A percentile compares a stretch with the other conserved stretches of the same genome.
Conservation (phyloP, 2,797 vertebrate genomes). For the Sitta carolinensis region DNA sequence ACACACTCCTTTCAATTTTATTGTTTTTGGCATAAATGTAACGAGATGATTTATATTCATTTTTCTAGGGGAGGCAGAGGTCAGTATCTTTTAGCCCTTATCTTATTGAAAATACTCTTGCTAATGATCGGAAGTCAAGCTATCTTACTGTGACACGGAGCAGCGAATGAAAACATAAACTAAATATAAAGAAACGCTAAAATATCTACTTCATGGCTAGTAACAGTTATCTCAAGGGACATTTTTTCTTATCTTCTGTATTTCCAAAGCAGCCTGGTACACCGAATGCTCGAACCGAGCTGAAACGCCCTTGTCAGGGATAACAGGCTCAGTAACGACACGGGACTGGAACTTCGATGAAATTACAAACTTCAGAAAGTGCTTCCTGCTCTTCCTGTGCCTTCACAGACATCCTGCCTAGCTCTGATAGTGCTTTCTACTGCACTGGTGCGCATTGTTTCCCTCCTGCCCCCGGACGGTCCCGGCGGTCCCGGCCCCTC, state of each 20-base stretch:
- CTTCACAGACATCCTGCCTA: neutral
- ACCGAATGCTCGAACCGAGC: neutral
- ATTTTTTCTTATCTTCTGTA: neutral
- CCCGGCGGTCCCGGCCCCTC: no score
- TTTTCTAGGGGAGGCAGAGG: slow-evolving; percentile 14
- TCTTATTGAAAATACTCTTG: slow-evolving; percentile 9
- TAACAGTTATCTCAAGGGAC: neutral
- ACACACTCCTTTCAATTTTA: neutral
- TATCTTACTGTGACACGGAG: neutral
- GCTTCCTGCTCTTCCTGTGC: neutral
- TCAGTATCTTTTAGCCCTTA: slow-evolving; percentile 23
- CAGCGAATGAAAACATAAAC: neutral
- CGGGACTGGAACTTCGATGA: neutral
- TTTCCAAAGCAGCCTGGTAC: neutral
- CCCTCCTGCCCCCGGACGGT: neutral
- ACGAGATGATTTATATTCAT: slow-evolving; percentile 28
- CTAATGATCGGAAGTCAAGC: neutral
- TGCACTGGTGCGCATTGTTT: rapidly evolving
- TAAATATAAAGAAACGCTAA: neutral
- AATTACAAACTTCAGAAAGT: neutral
- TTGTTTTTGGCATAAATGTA: slow-evolving; percentile 18
- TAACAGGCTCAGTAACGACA: neutral
- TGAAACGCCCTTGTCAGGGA: neutral
- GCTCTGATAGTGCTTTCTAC: neutral
- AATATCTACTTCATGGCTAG: neutral